These are phyloP conservation scores for Unio delphinus DNA, from an alignment of 2,888 invertebrate genomes.

Conservation along the genomic window DNA sequence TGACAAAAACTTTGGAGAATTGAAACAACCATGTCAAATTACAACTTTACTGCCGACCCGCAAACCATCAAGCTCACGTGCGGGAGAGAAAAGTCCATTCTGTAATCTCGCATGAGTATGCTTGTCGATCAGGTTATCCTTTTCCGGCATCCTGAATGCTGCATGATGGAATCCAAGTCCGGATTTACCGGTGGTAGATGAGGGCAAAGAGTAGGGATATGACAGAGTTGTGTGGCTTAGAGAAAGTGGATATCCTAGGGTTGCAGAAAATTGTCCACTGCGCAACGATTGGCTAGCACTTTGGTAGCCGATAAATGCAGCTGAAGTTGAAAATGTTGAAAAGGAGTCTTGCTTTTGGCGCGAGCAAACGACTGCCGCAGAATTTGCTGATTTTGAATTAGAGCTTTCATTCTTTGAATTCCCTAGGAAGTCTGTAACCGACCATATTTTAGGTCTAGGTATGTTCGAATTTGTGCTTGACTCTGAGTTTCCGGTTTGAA, in stretches of 20 bases:
- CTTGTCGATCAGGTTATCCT: constrained; percentile 35
- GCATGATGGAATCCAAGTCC: constrained; percentile 31
- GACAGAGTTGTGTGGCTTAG: constrained; percentile 61
- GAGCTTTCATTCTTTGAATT: constrained; percentile 26
- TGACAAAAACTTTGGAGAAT: no score
- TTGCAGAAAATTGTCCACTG: constrained; percentile 48
- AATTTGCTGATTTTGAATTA: constrained; percentile 23
- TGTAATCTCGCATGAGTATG: constrained; percentile 42
- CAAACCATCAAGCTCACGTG: constrained; percentile 59
- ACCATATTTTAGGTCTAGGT: constrained; percentile 57
- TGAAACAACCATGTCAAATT: constrained; percentile 6
- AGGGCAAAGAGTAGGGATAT: constrained; percentile 59
- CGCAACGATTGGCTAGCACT: constrained; percentile 42
- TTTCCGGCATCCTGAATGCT: constrained; percentile 30
- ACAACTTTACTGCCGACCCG: constrained; percentile 43
- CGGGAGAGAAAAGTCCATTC: constrained; percentile 58
- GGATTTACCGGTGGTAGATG: constrained; percentile 46
- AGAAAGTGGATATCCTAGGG: constrained; percentile 49
- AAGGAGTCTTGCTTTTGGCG: constrained; percentile 10
- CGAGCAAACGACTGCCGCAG: constrained; percentile 41
- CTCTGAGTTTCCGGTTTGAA: constrained; percentile 2
- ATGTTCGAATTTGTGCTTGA: constrained; percentile 11
- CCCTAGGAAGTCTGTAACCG: constrained; percentile 52
- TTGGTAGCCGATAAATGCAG: constrained; percentile 48
- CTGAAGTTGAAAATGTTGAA: constrained; percentile 15